Percentiles rank a stretch among this genome's conserved stretches.
Conservation (phyloP, 2,888 invertebrate genomes). For the Cryptocephalus moraei region DNA sequence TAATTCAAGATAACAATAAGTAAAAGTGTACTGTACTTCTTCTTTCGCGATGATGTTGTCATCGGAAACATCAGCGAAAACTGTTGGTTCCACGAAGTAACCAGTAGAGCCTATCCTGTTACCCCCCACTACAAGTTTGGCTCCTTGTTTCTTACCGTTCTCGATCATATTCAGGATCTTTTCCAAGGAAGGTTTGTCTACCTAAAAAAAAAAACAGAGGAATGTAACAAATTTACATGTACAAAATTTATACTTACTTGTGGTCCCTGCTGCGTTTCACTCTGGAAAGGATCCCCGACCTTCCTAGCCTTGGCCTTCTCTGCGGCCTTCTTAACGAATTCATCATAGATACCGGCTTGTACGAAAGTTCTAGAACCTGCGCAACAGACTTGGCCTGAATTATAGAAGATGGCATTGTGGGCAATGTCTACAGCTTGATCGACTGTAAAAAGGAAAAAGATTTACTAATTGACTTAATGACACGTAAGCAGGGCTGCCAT, state of each 20-base stretch:
- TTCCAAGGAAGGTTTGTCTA: too few relatives aligned
- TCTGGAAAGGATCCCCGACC: too few relatives aligned
- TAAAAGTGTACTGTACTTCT: conserved; percentile 49
- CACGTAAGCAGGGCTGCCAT: too few relatives aligned
- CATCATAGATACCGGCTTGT: too few relatives aligned
- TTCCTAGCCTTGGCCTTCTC: too few relatives aligned
- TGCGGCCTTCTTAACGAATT: too few relatives aligned
- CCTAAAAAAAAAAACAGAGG: conserved; percentile 64
- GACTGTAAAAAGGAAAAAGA: too few relatives aligned
- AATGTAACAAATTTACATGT: too few relatives aligned
- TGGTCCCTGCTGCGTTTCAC: conserved; percentile 65
- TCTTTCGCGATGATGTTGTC: conserved; percentile 67
- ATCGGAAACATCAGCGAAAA: conserved; percentile 69
- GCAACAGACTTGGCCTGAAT: conserved; percentile 72
- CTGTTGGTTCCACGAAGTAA: conserved; percentile 68
- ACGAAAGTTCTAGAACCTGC: conserved; percentile 82
- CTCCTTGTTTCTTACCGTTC: too few relatives aligned
- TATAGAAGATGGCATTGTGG: conserved; percentile 57
- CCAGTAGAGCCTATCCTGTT: conserved; percentile 57
- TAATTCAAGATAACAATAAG: not conserved
- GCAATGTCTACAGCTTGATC: conserved; percentile 52
- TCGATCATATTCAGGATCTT: conserved; percentile 68
- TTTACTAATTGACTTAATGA: too few relatives aligned
- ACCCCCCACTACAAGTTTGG: too few relatives aligned
- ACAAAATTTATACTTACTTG: conserved; percentile 41